Evolutionary conservation across 1,140 invertebrate genomes (phyloP).

Genomic region (Saccostrea glomerata): DNA sequence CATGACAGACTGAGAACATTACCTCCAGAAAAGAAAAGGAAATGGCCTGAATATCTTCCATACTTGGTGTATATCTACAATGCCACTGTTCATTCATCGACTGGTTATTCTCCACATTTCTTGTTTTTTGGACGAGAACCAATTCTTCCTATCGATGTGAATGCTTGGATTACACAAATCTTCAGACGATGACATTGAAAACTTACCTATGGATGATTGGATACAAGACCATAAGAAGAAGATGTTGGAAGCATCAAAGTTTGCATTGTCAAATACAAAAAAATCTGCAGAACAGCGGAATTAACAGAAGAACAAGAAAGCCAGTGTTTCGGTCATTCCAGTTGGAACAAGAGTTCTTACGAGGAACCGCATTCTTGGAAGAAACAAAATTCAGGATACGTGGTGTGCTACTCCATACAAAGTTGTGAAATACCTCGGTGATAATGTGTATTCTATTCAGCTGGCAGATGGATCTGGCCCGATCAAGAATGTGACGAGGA

Average conservation of each 20-base stretch:
- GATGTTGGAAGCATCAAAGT: no score
- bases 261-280: no score
- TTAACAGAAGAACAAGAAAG: no score
- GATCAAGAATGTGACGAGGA: conserved; percentile 34
- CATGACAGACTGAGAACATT: conserved; percentile 22
- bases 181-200: no score
- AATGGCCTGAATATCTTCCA: conserved; percentile 36
- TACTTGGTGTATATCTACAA: conserved; percentile 38
- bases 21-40: conserved; percentile 12
- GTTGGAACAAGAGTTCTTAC: no score
- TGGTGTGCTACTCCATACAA: conserved; percentile 44
- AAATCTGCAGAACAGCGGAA: no score
- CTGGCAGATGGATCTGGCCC: conserved; percentile 40
- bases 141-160: conserved; percentile 46
- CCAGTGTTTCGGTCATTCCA: no score
- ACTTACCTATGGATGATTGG: no score
- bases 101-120: conserved; percentile 51
- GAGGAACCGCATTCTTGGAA: background rate
- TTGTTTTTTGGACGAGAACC: conserved; percentile 57
- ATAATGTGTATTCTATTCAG: conserved; percentile 46
- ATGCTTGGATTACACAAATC: background rate
- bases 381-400: conserved; percentile 40
- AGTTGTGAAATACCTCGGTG: conserved; percentile 1
- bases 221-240: no score
- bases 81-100: conserved; percentile 30